Conservation (phyloP, 35 echinoderm and acorn worm genomes). For the Hemicentrotus pulcherrimus region DNA sequence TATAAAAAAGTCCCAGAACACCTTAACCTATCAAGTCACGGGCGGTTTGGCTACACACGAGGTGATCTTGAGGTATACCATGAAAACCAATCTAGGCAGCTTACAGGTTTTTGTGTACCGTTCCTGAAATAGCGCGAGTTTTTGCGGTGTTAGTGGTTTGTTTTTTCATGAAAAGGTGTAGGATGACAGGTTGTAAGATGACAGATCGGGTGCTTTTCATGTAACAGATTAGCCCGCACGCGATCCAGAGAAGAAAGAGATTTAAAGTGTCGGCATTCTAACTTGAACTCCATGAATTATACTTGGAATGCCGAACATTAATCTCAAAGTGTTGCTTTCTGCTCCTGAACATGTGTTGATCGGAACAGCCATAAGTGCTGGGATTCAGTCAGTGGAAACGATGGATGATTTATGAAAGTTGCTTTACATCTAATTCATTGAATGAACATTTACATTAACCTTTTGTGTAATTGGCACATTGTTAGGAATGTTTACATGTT, state of each 20-base stretch:
- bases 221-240: slow-evolving; percentile 8
- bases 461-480: too few species aligned
- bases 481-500: too few species aligned
- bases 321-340: too few species aligned
- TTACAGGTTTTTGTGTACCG: not conserved
- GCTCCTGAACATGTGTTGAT: too few species aligned
- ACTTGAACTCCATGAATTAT: not conserved
- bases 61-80: slow-evolving; percentile 25
- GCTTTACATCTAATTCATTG: too few species aligned
- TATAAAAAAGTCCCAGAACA: not conserved
- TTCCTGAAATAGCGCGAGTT: not conserved
- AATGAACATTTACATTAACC: too few species aligned
- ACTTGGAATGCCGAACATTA: too few species aligned
- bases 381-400: too few species aligned
- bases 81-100: not conserved
- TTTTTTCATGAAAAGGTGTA: not conserved
- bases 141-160: not conserved
- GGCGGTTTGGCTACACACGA: slow-evolving; percentile 1
- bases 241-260: not conserved
- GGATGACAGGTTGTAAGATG: not conserved
- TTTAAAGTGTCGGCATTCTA: not conserved
- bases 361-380: too few species aligned
- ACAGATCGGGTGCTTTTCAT: not conserved
- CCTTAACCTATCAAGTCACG: not conserved
- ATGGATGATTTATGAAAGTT: too few species aligned